phyloP scores from a whole-genome alignment of 2,797 vertebrate genomes.

The Sandelia bainsii region DNA sequence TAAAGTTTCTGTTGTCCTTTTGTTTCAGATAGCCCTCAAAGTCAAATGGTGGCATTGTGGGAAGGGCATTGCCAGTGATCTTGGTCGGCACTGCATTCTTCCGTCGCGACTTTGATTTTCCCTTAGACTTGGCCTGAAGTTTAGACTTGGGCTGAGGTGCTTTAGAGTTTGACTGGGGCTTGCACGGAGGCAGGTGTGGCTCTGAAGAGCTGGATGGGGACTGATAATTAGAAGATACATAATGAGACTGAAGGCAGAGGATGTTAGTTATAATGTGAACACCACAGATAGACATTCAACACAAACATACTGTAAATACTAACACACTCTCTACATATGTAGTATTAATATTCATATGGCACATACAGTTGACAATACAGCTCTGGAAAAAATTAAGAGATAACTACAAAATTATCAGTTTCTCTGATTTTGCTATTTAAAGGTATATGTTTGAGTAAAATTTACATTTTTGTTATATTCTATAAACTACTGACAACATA shows the following conservation, averaged over 20 bases:
- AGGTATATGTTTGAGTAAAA: too few relatives aligned
- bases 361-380: background rate
- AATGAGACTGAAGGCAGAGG: background rate
- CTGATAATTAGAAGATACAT: conserved; percentile 28
- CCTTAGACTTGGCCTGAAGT: conserved; percentile 54
- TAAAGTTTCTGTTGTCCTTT: conserved; percentile 93
- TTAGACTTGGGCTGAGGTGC: conserved; percentile 60
- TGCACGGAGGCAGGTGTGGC: conserved; percentile 50
- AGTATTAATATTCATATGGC: background rate
- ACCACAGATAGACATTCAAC: background rate
- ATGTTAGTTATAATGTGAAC: background rate
- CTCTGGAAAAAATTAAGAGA: too few relatives aligned
- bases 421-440: too few relatives aligned
- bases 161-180: conserved; percentile 53
- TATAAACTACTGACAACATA: too few relatives aligned
- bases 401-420: too few relatives aligned
- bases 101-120: conserved; percentile 60
- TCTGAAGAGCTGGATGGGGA: conserved; percentile 35
- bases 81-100: conserved; percentile 62
- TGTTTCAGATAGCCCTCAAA: conserved; percentile 90
- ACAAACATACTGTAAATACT: conserved; percentile 5
- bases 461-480: too few relatives aligned
- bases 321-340: conserved; percentile 1
- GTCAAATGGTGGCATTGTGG: conserved; percentile 88
- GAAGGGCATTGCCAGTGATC: background rate